Evolutionary conservation across 2,113 vertebrate genomes (phyloP), one percentile per base, ranked within the genome.

Genomic region (Antennarius striatus): DNA sequence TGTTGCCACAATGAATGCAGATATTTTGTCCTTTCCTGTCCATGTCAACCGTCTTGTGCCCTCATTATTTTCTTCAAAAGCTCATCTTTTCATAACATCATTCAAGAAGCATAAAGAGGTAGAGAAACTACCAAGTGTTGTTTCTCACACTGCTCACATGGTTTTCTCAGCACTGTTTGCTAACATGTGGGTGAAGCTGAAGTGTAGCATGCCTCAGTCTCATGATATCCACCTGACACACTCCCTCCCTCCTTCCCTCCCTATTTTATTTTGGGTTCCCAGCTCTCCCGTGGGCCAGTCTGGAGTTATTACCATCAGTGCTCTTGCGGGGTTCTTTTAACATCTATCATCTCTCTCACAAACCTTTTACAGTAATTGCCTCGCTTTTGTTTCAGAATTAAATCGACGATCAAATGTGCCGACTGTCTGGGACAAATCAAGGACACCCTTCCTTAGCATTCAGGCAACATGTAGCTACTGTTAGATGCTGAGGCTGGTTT

Each of bases 161-260:
- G 57, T 51, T 32, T 63, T 28, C 55, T 71, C 74, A 69, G 77
- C 46, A 6, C 62, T 53, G 73, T 68, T 60, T 53, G 61, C 71
- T 80, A 75, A 75, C 59, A 14, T 70, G 68, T 60, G 80, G 77
- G 62, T 76, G 82, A 84, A 81, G 82, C 75, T 71, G 72, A 84
- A 86, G 69, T 67, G 68, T 52, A 88, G 82, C 85, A 80, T 60
- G 68, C 63, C 74, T 68, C 61, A n/a, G 83, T 92, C 91, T 84
- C 89, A 91, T 93, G 91, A 91, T 86, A 68, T 86, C 83, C 91
- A 92, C 91, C 90, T 91, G 91, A 92, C 87, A 80, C 66, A 46
- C 63, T 50, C 22, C 59, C 64, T 51, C 55, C 67, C 67, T 39
- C 16, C 45, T 12, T 64, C 54, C 61, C 36, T 17, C 57, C 63